Percentiles rank a stretch among this genome's conserved stretches.
Evolutionary conservation across 1,140 invertebrate species (phyloP).

Genomic region (Asbolus verrucosus): DNA sequence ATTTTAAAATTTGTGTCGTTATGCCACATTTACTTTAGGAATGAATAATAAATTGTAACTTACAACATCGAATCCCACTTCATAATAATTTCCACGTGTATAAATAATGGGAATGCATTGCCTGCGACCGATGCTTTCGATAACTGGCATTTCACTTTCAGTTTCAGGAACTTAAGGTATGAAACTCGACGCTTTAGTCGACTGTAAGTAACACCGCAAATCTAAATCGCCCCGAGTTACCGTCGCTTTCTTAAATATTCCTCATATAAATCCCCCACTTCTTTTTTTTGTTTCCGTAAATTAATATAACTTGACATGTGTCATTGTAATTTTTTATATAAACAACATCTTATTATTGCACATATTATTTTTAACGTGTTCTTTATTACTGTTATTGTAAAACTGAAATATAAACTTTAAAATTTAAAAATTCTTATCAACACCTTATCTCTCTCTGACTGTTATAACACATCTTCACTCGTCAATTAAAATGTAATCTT

Average conservation of each 20-base stretch:
- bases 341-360: too few species aligned
- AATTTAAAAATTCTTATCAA: too few species aligned
- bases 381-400: too few species aligned
- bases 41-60: constrained; percentile 65
- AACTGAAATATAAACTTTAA: too few species aligned
- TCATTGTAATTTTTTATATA: too few species aligned
- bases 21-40: too few species aligned
- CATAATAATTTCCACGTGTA: constrained; percentile 83
- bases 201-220: constrained; percentile 8
- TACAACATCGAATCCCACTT: constrained; percentile 88
- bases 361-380: too few species aligned
- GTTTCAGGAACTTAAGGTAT: constrained; percentile 6
- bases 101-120: constrained; percentile 81
- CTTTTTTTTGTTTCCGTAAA: constrained; percentile 12
- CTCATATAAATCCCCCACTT: constrained; percentile 10
- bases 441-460: too few species aligned
- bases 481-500: too few species aligned
- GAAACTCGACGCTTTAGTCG: constrained; percentile 24
- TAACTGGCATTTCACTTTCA: constrained; percentile 55
- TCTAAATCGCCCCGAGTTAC: constrained; percentile 20
- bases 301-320: not conserved
- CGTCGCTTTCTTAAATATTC: constrained; percentile 17
- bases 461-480: too few species aligned
- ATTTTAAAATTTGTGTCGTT: too few species aligned
- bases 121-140: constrained; percentile 68